Evolutionary conservation across 64 coral and sea anemone genomes (phyloP).

Genomic region (Pachyseris speciosa): DNA sequence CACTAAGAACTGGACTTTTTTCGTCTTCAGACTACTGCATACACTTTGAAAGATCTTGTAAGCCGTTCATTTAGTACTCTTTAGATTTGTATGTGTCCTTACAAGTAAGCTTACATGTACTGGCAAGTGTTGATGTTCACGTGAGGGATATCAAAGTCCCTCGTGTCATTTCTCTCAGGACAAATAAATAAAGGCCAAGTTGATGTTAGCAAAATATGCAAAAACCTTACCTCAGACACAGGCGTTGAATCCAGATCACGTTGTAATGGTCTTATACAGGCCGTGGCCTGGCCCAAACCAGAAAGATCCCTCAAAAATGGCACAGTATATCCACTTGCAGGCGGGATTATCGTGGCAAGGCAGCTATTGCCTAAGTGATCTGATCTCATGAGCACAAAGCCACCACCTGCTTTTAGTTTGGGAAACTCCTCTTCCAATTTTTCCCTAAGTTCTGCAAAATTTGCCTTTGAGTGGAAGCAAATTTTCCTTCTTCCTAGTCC

Average conservation of each 20-base stretch:
- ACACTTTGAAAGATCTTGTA: no score
- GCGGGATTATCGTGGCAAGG: background rate
- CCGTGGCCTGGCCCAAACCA: conserved; percentile 24
- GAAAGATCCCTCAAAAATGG: conserved; percentile 20
- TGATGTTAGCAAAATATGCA: no score
- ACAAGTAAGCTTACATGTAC: no score
- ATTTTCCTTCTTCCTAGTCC: conserved; percentile 38
- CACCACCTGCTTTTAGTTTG: conserved; percentile 32
- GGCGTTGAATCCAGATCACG: conserved; percentile 11
- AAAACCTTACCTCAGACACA: background rate
- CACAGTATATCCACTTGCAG: conserved; percentile 39
- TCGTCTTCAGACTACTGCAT: no score
- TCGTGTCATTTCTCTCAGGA: background rate
- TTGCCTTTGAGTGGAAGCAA: conserved; percentile 43
- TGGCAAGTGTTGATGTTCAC: no score
- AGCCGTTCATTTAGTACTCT: no score
- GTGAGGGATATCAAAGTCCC: no score
- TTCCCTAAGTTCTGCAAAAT: background rate
- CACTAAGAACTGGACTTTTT: no score
- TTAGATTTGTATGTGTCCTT: no score
- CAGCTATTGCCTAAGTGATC: background rate
- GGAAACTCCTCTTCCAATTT: conserved; percentile 36
- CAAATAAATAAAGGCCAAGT: background rate
- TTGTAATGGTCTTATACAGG: conserved; percentile 45
- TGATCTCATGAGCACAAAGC: conserved; percentile 15